A percentile compares a stretch with the other conserved stretches of the same genome.
Evolutionary conservation across 1,140 invertebrate genomes (phyloP).

Genomic region (Colletes latitarsis): DNA sequence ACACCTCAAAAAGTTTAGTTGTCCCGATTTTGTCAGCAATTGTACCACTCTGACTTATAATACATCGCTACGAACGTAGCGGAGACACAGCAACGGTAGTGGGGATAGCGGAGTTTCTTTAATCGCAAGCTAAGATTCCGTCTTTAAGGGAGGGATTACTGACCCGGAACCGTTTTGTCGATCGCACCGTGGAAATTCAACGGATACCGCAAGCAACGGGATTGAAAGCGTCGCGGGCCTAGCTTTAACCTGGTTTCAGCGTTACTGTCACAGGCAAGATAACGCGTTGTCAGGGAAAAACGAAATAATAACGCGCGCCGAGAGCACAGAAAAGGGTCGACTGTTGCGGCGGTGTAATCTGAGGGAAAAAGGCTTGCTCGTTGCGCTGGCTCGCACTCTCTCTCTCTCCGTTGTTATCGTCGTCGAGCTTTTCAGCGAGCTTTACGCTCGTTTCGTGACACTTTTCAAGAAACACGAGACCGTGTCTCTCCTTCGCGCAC

Average conservation of each 20-base stretch:
- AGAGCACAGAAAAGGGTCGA: slow-evolving; percentile 10
- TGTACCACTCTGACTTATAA: too few species aligned
- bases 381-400: slow-evolving; percentile 20
- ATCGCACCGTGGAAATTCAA: neutral
- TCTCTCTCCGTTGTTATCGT: slow-evolving; percentile 67
- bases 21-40: too few species aligned
- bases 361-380: slow-evolving; percentile 17
- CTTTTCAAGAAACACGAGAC: slow-evolving; percentile 74
- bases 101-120: too few species aligned
- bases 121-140: too few species aligned
- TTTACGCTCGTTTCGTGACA: slow-evolving; percentile 77
- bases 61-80: too few species aligned
- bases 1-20: too few species aligned
- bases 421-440: slow-evolving; percentile 76
- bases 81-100: too few species aligned
- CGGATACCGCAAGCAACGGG: neutral
- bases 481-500: slow-evolving; percentile 17
- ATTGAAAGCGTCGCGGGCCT: slow-evolving; percentile 2
- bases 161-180: neutral
- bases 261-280: neutral
- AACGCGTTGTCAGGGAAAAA: slow-evolving; percentile 10
- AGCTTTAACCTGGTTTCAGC: neutral
- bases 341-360: slow-evolving; percentile 24
- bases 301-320: slow-evolving; percentile 26
- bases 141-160: too few species aligned